A percentile compares a stretch with the other conserved stretches of the same genome.
These are phyloP conservation scores for Alcedo atthis DNA, from an alignment of 2,797 vertebrate species.

Conservation along the genomic window DNA sequence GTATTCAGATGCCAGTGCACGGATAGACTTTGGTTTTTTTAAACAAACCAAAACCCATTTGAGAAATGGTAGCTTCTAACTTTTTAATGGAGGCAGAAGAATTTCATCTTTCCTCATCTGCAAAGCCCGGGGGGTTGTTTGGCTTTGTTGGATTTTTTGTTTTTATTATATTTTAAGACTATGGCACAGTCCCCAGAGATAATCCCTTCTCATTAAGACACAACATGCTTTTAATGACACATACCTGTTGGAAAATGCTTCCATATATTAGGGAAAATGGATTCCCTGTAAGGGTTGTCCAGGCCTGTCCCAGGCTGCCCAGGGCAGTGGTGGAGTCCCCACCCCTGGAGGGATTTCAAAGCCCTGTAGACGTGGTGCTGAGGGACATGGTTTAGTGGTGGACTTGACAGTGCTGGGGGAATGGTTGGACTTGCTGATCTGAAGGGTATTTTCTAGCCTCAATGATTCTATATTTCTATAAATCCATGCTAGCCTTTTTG, in stretches of 20 bases:
- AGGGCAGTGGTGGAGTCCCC: no score
- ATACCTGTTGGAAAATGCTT: neutral
- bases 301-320: no score
- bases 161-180: neutral
- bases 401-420: no score
- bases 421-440: no score
- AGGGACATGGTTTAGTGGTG: no score
- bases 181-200: neutral
- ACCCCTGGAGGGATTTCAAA: no score
- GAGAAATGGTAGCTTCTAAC: neutral
- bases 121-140: neutral
- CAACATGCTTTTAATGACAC: neutral
- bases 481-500: neutral
- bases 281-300: no score
- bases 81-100: neutral
- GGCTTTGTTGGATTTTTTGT: neutral
- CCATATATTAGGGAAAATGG: no score
- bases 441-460: no score
- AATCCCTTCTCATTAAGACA: neutral
- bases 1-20: neutral
- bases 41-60: neutral
- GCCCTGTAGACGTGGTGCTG: no score
- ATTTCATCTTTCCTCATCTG: neutral
- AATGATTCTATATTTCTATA: neutral
- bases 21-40: neutral